These are phyloP conservation scores for Betta splendens DNA, from an alignment of 2,797 vertebrate species.

Conservation along the genomic window DNA sequence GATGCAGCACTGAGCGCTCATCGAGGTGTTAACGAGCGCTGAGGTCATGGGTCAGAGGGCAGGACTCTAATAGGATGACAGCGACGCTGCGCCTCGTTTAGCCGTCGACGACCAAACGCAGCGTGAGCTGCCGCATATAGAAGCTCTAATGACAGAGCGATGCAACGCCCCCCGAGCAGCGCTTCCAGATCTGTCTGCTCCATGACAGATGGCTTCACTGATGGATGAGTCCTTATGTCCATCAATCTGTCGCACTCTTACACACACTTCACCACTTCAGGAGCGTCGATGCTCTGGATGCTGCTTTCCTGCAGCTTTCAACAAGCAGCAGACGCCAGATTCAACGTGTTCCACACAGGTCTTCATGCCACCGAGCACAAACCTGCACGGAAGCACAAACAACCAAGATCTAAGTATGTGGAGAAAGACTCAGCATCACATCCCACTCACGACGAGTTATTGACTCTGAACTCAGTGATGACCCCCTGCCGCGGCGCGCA, in stretches of 20 bases:
- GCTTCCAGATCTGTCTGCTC: not conserved
- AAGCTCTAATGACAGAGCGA: too few relatives aligned
- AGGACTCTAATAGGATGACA: conserved; percentile 1
- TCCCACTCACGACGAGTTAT: too few relatives aligned
- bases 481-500: too few relatives aligned
- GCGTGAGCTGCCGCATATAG: not conserved
- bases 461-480: too few relatives aligned
- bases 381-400: too few relatives aligned
- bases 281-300: conserved; percentile 16
- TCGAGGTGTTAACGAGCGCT: too few relatives aligned
- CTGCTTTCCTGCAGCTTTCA: conserved; percentile 9
- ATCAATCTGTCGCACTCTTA: conserved; percentile 12
- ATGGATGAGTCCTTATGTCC: conserved; percentile 11
- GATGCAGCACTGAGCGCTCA: too few relatives aligned
- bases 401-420: too few relatives aligned
- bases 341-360: too few relatives aligned
- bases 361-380: too few relatives aligned
- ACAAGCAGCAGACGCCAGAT: too few relatives aligned
- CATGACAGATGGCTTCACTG: conserved; percentile 6
- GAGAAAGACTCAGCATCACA: too few relatives aligned
- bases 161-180: not conserved
- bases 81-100: conserved; percentile 21
- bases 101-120: conserved; percentile 25
- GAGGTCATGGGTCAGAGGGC: conserved; percentile 47
- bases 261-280: not conserved